Evolutionary conservation across 2,113 vertebrate genomes (phyloP).

Genomic region (Platycercus adscitus): DNA sequence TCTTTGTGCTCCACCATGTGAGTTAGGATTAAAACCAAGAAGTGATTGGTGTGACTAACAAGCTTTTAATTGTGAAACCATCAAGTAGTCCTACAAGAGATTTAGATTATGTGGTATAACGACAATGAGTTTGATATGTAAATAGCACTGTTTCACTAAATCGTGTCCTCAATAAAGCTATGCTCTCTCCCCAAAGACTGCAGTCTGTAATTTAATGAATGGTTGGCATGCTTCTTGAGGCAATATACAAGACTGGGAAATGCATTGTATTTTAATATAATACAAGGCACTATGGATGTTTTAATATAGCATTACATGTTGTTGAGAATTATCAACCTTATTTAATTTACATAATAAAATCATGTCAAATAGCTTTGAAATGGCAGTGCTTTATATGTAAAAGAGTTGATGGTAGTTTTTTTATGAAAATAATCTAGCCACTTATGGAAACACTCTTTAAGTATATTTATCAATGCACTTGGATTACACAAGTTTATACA

Average conservation of each 20-base stretch:
- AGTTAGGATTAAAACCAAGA: conserved; percentile 10
- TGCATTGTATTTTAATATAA: background rate
- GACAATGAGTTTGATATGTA: conserved; percentile 13
- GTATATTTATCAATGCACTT: background rate
- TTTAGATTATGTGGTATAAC: conserved; percentile 16
- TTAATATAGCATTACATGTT: background rate
- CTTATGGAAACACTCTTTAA: background rate
- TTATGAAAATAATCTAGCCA: background rate
- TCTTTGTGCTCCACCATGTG: background rate
- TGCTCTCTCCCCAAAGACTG: background rate
- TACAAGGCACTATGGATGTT: background rate
- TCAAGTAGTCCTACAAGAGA: conserved; percentile 12
- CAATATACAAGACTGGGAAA: background rate
- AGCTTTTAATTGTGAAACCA: conserved; percentile 36
- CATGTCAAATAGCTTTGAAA: background rate
- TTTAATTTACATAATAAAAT: conserved; percentile 22
- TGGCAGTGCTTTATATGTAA: background rate
- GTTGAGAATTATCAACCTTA: background rate
- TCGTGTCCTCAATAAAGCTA: conserved; percentile 33
- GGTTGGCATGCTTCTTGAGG: background rate
- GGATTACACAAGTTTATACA: background rate
- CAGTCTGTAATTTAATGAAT: conserved; percentile 22
- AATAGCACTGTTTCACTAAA: background rate
- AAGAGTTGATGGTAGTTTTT: background rate
- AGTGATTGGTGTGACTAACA: conserved; percentile 3